Percentiles rank a stretch among this genome's conserved stretches.
Evolutionary conservation across 2,888 invertebrate genomes (phyloP).

Genomic region (Harmothoe impar): DNA sequence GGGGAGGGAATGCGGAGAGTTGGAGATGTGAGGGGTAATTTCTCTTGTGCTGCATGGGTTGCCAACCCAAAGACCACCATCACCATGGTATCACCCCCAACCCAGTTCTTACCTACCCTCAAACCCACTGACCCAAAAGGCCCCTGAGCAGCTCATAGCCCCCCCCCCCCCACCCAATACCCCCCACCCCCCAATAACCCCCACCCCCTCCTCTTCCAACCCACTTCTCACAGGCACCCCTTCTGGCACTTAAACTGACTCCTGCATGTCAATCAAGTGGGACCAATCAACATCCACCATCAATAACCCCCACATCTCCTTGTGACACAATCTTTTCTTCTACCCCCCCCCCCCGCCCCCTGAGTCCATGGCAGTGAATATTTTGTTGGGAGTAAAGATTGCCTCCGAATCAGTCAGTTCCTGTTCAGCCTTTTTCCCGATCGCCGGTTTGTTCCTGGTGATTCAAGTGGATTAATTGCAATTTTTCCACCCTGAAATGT

Average conservation of each 20-base stretch:
- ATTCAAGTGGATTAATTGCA: slow-evolving; percentile 11
- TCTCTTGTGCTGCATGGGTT: background rate
- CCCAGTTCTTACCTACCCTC: background rate
- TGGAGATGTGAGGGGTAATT: background rate
- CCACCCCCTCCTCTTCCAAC: background rate
- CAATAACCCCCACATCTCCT: slow-evolving; percentile 5
- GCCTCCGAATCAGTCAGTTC: background rate
- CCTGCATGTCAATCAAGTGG: slow-evolving; percentile 27
- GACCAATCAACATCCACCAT: background rate
- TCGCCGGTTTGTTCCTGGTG: background rate
- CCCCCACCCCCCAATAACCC: background rate
- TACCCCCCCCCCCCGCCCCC: background rate
- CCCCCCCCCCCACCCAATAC: background rate
- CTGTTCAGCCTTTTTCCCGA: background rate
- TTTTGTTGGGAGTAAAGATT: slow-evolving; percentile 18
- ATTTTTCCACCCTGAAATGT: slow-evolving; percentile 19
- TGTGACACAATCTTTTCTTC: slow-evolving; percentile 3
- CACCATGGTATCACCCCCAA: background rate
- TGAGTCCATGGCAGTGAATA: background rate
- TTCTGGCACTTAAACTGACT: background rate
- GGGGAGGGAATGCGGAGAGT: no score
- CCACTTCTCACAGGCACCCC: no score
- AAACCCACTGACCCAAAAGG: background rate
- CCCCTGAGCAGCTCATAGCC: background rate
- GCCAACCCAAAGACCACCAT: background rate